phyloP scores from a whole-genome alignment of 2,113 vertebrate species.

The Octodon degus region DNA sequence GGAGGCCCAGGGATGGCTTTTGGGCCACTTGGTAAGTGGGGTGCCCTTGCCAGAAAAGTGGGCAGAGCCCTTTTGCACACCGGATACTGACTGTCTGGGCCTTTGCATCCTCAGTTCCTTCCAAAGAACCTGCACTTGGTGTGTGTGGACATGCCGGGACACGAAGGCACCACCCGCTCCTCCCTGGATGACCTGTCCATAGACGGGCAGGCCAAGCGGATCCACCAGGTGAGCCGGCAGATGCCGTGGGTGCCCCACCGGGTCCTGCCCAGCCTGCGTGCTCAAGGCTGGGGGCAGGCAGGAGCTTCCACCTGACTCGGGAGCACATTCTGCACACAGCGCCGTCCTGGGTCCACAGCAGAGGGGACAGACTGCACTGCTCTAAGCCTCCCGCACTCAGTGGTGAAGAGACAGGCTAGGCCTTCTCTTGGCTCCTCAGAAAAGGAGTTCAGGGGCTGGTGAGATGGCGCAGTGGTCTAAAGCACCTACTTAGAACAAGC shows the following conservation, averaged over 20 bases:
- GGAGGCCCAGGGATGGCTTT: background rate
- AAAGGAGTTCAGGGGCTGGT: background rate
- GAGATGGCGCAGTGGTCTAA: too few species aligned
- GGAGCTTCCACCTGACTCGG: background rate
- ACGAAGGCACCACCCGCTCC: slow-evolving; percentile 93
- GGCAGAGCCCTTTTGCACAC: background rate
- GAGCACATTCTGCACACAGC: background rate
- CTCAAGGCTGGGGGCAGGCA: background rate
- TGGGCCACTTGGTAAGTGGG: background rate
- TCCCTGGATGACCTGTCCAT: slow-evolving; percentile 93
- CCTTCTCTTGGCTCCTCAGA: slow-evolving; percentile 34
- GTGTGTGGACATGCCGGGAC: slow-evolving; percentile 97
- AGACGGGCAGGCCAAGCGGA: slow-evolving; percentile 92
- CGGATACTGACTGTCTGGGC: slow-evolving; percentile 14
- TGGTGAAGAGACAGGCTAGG: background rate
- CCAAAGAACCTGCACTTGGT: slow-evolving; percentile 93
- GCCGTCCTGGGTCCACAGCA: background rate
- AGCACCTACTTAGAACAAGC: too few species aligned
- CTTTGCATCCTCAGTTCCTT: slow-evolving; percentile 88
- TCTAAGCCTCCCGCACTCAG: background rate
- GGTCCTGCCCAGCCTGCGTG: background rate
- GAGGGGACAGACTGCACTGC: background rate
- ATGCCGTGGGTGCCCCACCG: background rate
- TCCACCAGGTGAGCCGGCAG: slow-evolving; percentile 92
- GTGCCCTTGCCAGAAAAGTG: background rate